Conservation (phyloP, 2,888 invertebrate species). For the Nowickia ferox region DNA sequence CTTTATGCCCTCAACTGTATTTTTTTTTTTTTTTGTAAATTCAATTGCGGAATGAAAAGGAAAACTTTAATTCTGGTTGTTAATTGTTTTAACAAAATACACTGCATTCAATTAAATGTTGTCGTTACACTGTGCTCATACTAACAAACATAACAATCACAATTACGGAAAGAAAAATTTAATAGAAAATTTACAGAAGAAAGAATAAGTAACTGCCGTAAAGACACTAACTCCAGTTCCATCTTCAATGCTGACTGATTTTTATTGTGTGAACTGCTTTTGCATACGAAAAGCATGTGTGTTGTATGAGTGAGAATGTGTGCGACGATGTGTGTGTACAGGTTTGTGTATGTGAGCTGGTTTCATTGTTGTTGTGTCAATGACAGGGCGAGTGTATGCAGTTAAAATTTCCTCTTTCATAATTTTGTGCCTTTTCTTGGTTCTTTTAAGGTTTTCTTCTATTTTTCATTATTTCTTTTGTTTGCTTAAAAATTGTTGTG, state of each 20-base stretch:
- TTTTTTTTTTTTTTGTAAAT: too few relatives aligned
- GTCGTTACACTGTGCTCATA: slow-evolving; percentile 46
- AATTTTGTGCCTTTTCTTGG: slow-evolving; percentile 51
- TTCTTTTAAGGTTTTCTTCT: slow-evolving; percentile 34
- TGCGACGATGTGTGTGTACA: not conserved
- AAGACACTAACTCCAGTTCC: slow-evolving; percentile 13
- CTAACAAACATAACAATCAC: slow-evolving; percentile 51
- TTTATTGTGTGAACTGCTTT: slow-evolving; percentile 32
- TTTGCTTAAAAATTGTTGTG: slow-evolving; percentile 67
- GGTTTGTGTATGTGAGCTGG: not conserved
- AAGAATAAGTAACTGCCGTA: slow-evolving; percentile 6
- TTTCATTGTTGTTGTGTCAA: slow-evolving; percentile 43
- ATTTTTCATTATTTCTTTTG: slow-evolving; percentile 33
- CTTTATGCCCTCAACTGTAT: too few relatives aligned
- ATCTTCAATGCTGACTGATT: slow-evolving; percentile 40
- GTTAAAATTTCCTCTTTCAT: slow-evolving; percentile 48
- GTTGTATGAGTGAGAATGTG: not conserved
- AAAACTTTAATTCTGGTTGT: slow-evolving; percentile 1
- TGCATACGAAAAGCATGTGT: not conserved
- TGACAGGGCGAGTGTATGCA: slow-evolving; percentile 37
- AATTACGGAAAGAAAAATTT: not conserved
- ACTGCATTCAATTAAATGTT: slow-evolving; percentile 7
- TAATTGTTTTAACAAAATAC: slow-evolving; percentile 18
- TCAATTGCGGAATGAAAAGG: not conserved
- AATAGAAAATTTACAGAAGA: slow-evolving; percentile 1